A percentile compares a stretch with the other conserved stretches of the same genome.
Conservation (phyloP, 2,888 invertebrate genomes). For the Ichneumon xanthorius region DNA sequence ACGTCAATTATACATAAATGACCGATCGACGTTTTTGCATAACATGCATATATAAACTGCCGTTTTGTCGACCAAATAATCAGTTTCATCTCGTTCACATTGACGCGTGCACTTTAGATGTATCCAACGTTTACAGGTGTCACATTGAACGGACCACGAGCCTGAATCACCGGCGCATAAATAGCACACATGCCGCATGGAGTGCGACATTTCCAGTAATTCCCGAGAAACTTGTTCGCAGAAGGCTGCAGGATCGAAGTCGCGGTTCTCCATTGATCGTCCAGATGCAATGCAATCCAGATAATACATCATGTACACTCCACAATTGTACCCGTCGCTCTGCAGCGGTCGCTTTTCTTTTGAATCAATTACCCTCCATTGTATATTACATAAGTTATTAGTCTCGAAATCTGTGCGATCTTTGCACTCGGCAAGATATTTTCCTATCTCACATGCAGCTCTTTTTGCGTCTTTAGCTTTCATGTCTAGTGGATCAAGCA, state of each 20-base stretch:
- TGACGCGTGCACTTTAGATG: background rate
- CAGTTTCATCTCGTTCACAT: too few relatives aligned
- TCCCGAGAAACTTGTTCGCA: background rate
- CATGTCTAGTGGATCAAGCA: constrained; percentile 10
- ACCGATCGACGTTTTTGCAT: background rate
- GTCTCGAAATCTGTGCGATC: background rate
- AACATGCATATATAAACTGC: background rate
- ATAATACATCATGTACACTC: constrained; percentile 9
- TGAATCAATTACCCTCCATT: background rate
- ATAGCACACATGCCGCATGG: background rate
- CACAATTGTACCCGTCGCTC: constrained; percentile 10
- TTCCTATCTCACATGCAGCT: background rate
- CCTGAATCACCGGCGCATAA: background rate
- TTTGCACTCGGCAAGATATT: background rate
- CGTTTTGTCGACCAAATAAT: background rate
- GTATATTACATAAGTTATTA: constrained; percentile 10
- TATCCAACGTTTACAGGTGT: background rate
- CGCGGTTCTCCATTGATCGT: background rate
- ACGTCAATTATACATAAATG: background rate
- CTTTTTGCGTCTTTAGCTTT: background rate
- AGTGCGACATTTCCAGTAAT: constrained; percentile 3
- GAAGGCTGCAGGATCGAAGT: background rate
- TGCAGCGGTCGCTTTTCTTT: background rate
- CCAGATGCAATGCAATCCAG: background rate
- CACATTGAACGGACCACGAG: background rate